These are phyloP conservation scores for Zhuqinia jingwanae DNA, from an alignment of 2,888 invertebrate species.

Conservation along the genomic window DNA sequence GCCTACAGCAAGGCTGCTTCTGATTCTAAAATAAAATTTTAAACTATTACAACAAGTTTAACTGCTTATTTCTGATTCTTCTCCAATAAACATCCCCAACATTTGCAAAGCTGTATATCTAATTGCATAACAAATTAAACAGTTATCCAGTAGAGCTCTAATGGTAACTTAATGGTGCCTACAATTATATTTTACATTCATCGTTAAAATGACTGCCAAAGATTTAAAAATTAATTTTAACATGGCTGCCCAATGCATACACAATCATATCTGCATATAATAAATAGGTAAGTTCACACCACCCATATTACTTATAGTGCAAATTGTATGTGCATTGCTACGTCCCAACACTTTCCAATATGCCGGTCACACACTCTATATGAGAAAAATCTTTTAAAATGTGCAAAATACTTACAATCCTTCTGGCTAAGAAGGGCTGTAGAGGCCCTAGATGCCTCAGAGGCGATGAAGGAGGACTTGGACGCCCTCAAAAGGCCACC, in stretches of 20 bases:
- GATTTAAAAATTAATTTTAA: constrained; percentile 13
- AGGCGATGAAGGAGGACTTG: constrained; percentile 82
- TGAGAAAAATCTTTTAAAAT: background rate
- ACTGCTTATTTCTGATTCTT: too few species aligned
- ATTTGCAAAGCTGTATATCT: too few species aligned
- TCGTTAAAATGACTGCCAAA: background rate
- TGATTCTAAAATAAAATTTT: too few species aligned
- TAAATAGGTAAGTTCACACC: background rate
- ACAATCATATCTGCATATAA: constrained; percentile 25
- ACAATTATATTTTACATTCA: background rate
- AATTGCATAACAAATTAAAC: too few species aligned
- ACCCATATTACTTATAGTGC: background rate
- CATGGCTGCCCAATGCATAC: constrained; percentile 42
- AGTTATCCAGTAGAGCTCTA: too few species aligned
- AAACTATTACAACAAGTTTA: too few species aligned
- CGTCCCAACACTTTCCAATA: constrained; percentile 26
- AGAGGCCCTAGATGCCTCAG: constrained; percentile 82
- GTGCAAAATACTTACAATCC: constrained; percentile 81
- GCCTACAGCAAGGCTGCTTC: too few species aligned
- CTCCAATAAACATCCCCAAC: too few species aligned
- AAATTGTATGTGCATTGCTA: constrained; percentile 19
- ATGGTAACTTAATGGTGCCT: too few species aligned
- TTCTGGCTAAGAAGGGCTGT: constrained; percentile 83
- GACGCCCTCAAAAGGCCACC: constrained; percentile 84
- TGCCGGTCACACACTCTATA: constrained; percentile 27